A percentile compares a stretch with the other conserved stretches of the same genome.
These are phyloP conservation scores for Psittacula derbiana DNA, from an alignment of 2,797 vertebrate genomes.

Conservation along the genomic window DNA sequence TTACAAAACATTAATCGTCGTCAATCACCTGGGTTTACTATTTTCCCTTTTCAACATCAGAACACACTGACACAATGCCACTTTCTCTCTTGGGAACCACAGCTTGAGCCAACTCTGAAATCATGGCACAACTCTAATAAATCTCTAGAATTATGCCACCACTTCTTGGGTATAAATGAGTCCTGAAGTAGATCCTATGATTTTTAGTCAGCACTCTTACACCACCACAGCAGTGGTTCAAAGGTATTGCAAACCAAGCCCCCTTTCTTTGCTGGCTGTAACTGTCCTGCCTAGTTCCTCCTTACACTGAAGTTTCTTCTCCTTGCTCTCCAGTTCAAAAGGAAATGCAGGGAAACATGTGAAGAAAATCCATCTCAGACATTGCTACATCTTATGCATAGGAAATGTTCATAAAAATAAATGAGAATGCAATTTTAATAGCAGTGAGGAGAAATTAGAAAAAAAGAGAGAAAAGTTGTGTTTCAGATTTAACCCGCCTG, in stretches of 20 bases:
- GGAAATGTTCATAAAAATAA: neutral
- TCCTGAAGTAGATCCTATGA: neutral
- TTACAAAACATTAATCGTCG: neutral
- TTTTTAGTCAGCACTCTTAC: neutral
- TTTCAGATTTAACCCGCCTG: neutral
- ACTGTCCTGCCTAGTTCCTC: neutral
- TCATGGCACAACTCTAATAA: neutral
- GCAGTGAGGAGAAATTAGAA: neutral
- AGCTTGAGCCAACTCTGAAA: neutral
- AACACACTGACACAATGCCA: neutral
- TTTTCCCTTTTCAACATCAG: neutral
- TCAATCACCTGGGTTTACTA: neutral
- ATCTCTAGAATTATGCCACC: neutral
- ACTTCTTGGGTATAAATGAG: neutral
- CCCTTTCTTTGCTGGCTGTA: neutral
- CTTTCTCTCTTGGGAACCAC: neutral
- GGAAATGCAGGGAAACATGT: neutral
- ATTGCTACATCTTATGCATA: neutral
- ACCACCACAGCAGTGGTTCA: neutral
- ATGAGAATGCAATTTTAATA: slow-evolving; percentile 11
- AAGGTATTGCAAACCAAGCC: neutral
- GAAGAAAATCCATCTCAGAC: neutral
- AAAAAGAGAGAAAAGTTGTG: neutral
- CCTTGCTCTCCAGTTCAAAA: neutral
- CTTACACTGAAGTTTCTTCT: neutral